Percentiles rank a stretch among this genome's conserved stretches.
Conservation (phyloP, 2,797 vertebrate genomes). For the Malurus leucopterus region DNA sequence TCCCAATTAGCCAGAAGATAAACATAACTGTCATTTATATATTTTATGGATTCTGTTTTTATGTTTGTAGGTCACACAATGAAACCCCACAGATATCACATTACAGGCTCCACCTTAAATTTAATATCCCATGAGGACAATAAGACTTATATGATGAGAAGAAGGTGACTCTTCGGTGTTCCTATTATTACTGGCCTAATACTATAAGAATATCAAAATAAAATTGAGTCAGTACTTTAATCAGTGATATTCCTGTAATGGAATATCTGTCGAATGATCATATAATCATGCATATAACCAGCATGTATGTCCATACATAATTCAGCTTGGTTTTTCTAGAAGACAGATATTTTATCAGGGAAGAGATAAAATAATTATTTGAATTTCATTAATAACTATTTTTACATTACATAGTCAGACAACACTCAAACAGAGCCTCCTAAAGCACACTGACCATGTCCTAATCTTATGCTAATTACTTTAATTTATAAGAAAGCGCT, state of each 20-base stretch:
- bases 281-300: background rate
- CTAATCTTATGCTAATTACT: background rate
- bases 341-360: background rate
- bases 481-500: background rate
- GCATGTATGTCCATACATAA: fast-evolving
- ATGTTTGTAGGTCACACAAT: background rate
- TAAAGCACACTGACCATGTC: background rate
- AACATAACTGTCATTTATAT: background rate
- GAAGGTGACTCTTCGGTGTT: background rate
- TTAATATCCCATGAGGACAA: background rate
- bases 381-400: background rate
- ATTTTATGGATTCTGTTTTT: background rate
- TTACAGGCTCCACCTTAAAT: background rate
- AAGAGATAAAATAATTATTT: background rate
- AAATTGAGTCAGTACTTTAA: background rate
- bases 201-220: background rate
- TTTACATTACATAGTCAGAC: background rate
- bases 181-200: background rate
- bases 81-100: background rate
- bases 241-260: background rate
- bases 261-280: background rate
- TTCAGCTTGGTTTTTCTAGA: background rate
- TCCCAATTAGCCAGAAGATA: slow-evolving; percentile 1
- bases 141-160: background rate
- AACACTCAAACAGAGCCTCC: background rate